Conservation (phyloP, 2,113 vertebrate species). For the Clarias macrocephalus region DNA sequence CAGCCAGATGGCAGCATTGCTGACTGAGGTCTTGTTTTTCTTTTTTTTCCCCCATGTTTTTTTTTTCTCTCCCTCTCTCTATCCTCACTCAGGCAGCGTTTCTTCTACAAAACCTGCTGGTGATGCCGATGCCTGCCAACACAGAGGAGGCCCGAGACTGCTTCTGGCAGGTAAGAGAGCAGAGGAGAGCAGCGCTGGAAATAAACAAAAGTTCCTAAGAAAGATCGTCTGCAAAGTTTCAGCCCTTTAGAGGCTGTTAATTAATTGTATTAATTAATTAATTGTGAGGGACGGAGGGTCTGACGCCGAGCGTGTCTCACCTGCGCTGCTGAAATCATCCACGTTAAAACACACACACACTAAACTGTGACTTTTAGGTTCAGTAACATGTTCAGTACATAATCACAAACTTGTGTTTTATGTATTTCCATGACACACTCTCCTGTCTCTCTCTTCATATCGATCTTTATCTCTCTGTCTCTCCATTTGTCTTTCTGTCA, state of each 20-base stretch:
- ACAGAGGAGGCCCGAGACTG: slow-evolving; percentile 78
- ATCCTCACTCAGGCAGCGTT: slow-evolving; percentile 82
- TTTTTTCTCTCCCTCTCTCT: slow-evolving; percentile 29
- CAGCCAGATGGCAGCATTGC: slow-evolving; percentile 81
- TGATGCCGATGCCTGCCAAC: slow-evolving; percentile 85
- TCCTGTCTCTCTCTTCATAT: not conserved
- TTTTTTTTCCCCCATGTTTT: not conserved
- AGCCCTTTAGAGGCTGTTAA: not conserved
- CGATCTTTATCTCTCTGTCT: not conserved
- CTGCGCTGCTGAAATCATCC: not conserved
- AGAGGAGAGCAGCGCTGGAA: slow-evolving; percentile 61
- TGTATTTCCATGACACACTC: not conserved
- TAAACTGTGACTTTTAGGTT: not conserved
- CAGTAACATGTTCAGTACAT: not conserved
- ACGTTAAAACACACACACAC: too few species aligned
- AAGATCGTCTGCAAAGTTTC: not conserved
- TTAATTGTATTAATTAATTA: too few species aligned
- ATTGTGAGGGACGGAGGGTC: not conserved
- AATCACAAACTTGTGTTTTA: slow-evolving; percentile 21
- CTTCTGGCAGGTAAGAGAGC: slow-evolving; percentile 86
- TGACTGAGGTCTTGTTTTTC: slow-evolving; percentile 54
- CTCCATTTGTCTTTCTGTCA: not conserved
- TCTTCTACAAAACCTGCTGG: slow-evolving; percentile 95
- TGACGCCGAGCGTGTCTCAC: not conserved
- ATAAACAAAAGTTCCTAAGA: not conserved